Conservation (phyloP, 1,140 invertebrate genomes). For the Diorhabda sublineata region DNA sequence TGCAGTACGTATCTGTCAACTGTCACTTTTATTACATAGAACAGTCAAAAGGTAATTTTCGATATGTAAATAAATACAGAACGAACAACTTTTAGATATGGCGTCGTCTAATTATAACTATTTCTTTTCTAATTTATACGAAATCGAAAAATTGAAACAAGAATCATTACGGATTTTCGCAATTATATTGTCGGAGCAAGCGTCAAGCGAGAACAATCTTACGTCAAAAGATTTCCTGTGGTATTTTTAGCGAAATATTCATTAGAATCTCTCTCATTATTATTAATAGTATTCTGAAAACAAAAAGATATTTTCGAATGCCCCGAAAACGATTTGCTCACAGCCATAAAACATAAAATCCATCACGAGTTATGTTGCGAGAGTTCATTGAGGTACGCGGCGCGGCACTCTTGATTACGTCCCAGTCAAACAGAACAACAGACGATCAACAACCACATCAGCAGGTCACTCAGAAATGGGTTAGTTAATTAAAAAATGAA, state of each 20-base stretch:
- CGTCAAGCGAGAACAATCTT: too few species aligned
- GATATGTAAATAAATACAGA: too few species aligned
- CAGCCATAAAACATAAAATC: slow-evolving; percentile 31
- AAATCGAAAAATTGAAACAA: too few species aligned
- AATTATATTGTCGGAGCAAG: too few species aligned
- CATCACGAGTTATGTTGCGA: slow-evolving; percentile 25
- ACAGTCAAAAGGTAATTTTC: too few species aligned
- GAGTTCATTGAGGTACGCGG: slow-evolving; percentile 27
- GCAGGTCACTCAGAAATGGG: slow-evolving; percentile 33
- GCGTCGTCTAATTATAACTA: too few species aligned
- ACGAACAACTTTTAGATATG: too few species aligned
- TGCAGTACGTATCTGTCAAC: too few species aligned
- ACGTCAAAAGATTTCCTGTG: not conserved
- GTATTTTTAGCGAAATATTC: not conserved
- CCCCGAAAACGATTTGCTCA: slow-evolving; percentile 21
- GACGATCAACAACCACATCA: slow-evolving; percentile 24
- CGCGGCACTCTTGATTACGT: slow-evolving; percentile 15
- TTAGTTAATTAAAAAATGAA: slow-evolving; percentile 45
- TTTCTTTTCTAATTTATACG: too few species aligned
- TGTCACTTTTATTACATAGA: too few species aligned
- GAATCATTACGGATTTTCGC: too few species aligned
- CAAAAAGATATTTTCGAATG: slow-evolving; percentile 22
- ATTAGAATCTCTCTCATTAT: slow-evolving; percentile 16
- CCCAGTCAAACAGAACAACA: slow-evolving; percentile 14
- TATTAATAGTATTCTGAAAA: slow-evolving; percentile 18